Base-by-base conservation (phyloP, 2,888 invertebrate genomes). In the Nebria brevicollis region DNA sequence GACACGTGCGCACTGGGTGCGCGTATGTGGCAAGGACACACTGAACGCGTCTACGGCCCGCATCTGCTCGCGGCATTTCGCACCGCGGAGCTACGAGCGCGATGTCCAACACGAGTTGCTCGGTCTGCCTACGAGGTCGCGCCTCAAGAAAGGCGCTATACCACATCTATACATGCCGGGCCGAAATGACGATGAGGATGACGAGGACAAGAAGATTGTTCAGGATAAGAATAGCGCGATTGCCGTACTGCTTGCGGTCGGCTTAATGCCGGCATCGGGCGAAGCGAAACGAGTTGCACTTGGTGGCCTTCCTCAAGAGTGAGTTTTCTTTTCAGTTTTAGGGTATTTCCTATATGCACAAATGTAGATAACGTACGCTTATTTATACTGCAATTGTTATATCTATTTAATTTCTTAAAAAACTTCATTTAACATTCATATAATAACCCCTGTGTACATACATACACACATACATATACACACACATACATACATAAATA, bases 21-120 rank as follows among this genome's bases (percentile, higher is more conserved):
- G 89, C 84, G 90, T 91, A 43, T 92, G 92, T 86, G 91, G 91
- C 68, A 90, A 91, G 83, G 87, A 87, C 83, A 89, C 91, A 80
- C 88, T 89, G 82, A 92, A 92, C 87, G 91, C 91, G 83, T 89
- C 91, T 77, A 92, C 92, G 3, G 91, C 92, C 8, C 88, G 91
- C 77, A 89, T 91, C 84, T 92, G 91, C 86, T 91, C 91, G 78
- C 86, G 90, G 81, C 91, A 91, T 85, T 91, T 91, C 84, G 89
- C 89, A 77, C 88, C 89, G 82, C 88, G 89, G 54, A 90, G 90
- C 83, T 91, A 91, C 88, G 91, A 91, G 87, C 88, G 91, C 84
- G 91, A 91, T 86, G 90, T 91, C 83, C 91, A 91, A 85, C 91
- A 91, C 87, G 90, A 91, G 84, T 88, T 91, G 82, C 87, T 91